A percentile compares a stretch with the other conserved stretches of the same genome.
Conservation (phyloP, 2,797 vertebrate species). For the Iguana delicatissima region DNA sequence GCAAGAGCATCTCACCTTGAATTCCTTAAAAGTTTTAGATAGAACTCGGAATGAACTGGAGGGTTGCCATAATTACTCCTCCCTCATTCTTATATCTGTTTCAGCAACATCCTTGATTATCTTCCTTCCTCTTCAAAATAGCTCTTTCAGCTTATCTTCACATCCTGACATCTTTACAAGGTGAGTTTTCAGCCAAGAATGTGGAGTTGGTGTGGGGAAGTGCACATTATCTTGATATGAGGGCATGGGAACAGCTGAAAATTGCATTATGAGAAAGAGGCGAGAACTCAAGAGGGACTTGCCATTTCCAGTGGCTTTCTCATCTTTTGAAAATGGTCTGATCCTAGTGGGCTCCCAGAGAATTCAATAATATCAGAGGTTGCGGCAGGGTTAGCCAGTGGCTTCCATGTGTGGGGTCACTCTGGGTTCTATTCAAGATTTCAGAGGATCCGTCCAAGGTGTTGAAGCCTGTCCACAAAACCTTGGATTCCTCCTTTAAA, state of each 20-base stretch:
- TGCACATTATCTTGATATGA: not conserved
- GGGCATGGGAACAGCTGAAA: not conserved
- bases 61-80: not conserved
- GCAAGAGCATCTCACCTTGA: not conserved
- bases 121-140: not conserved
- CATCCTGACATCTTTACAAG: not conserved
- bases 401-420: too few species aligned
- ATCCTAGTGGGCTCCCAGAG: not conserved
- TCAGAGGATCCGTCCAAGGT: too few species aligned
- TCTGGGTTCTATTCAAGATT: too few species aligned
- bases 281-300: not conserved
- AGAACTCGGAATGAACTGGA: too few species aligned
- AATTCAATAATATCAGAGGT: not conserved
- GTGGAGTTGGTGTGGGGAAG: not conserved
- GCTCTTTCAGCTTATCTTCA: not conserved
- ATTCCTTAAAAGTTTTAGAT: not conserved
- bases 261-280: not conserved
- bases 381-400: too few species aligned
- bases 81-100: not conserved
- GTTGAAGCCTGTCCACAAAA: too few species aligned
- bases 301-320: not conserved
- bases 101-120: not conserved
- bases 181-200: not conserved
- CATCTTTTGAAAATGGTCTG: not conserved
- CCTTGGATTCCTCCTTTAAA: too few species aligned